Evolutionary conservation across 2,888 invertebrate species (phyloP), one percentile per base, ranked within the genome.

Genomic region (Augochlorella aurata): DNA sequence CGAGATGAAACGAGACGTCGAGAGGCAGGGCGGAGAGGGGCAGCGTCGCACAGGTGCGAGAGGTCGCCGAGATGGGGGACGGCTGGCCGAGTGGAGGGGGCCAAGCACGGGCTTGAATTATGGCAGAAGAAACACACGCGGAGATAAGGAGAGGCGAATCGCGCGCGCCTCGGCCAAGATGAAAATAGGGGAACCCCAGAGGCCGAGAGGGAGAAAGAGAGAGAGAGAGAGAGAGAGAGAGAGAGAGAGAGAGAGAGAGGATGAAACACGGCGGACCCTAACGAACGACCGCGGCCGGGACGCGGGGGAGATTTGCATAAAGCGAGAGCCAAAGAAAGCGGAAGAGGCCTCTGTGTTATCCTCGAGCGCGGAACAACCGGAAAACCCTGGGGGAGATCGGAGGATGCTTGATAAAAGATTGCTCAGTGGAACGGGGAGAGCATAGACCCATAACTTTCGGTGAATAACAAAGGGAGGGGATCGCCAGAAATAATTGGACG

Each of bases 1-100:
- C 4, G 38, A 21, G 66, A 21, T n/a, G 70, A 18, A 74, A 54
- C 44, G 79, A 74, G 78, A 79, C 47, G 66, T 47, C 66, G 18
- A 24, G 66, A 54, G 67, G 38, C 21, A 72, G 38, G 16, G 18
- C 45, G 38, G 52, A 50, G 54, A 12, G 18, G 44, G 58, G 38
- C 67, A 45, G 50, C 21, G 16, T 74, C 54, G 63, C 24, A 71
- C 81, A 81, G 81, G 82, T 73, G 82, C 72, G 70, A 76, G 61
- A 66, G 65, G 47, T 71, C 45, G 21, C 7, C 0, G 5, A 29
- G 47, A 38, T 18, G n/a, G 50, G 58, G n/a, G 10, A 10, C 10
- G 2, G 3, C 12, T 2, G 29, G 2, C 9, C 24, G 8, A 24
- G 4, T 16, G 49, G 10, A 49, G 67, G 18, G 24, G 49, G 14